Base-by-base conservation (phyloP, 2,113 vertebrate species). In the Scomber scombrus region DNA sequence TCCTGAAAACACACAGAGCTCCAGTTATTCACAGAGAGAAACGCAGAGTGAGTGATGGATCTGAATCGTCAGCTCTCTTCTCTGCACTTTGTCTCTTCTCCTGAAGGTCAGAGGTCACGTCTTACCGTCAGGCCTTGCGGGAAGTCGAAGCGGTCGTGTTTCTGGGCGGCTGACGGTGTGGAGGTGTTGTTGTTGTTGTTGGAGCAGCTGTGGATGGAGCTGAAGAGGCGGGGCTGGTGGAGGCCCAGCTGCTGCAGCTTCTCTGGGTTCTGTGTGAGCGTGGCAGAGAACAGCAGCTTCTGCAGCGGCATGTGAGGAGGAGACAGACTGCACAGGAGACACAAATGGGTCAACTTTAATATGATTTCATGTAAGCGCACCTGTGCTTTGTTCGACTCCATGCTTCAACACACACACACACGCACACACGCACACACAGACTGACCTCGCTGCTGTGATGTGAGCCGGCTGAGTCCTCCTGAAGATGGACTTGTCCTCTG, bases 201-300 rank as follows among this genome's bases (percentile, higher is more conserved):
- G 15, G 34, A 1, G 18, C 78, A 69, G 0, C 86, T 80, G 49
- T 94, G 94, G 61, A 85, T 85, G 3, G 97, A 95, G 1, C 95
- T 96, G 89, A 99, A 99, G 88, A 99, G 97, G 13, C 93, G 68
- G 64, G 98, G 98, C 88, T 95, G 97, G 85, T 97, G 94, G 23
- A 99, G 96, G 21, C 95, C 95, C 21, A 99, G 85, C 87, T 94
- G 95, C 92, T 99, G 97, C 68, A 99, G 92, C 75, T 98, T 99
- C 93, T 99, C 98, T 0, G 98, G 97, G 85, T 98, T 96, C 85
- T 97, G 96, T 0, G 97, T 99, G 57, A 99, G 94, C 0, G 98
- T 99, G 78, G 98, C 98, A 0, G 98, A 99, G 64, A 99, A 99
- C 23, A 99, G 95, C 72, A 99, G 93, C 86, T 99, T 99, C 94